These are phyloP conservation scores for Smutsia temminckii DNA, from an alignment of 2,797 vertebrate species.

Conservation along the genomic window DNA sequence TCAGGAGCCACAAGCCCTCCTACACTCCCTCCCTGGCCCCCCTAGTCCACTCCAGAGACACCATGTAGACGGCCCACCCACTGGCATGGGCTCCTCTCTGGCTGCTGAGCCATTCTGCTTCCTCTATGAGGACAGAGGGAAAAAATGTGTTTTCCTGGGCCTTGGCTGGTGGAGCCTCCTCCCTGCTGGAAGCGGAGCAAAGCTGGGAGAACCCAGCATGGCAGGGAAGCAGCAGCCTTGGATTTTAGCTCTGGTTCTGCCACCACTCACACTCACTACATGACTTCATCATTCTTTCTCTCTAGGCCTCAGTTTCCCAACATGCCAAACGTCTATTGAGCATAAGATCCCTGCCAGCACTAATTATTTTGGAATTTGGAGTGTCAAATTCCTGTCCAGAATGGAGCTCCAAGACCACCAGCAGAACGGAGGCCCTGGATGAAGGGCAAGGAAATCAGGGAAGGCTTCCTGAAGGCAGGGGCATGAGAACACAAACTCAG, in stretches of 20 bases:
- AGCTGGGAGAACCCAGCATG: background rate
- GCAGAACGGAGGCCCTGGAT: background rate
- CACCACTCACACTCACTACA: background rate
- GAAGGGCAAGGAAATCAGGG: background rate
- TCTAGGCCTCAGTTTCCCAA: slow-evolving; percentile 32
- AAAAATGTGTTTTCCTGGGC: slow-evolving; percentile 80
- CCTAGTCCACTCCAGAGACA: background rate
- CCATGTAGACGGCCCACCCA: slow-evolving; percentile 61
- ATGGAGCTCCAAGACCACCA: background rate
- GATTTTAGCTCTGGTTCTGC: background rate
- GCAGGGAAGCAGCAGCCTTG: background rate
- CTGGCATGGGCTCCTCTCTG: slow-evolving; percentile 62
- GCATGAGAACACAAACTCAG: background rate
- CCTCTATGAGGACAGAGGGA: slow-evolving; percentile 78
- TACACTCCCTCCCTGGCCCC: background rate
- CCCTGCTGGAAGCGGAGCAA: slow-evolving; percentile 41
- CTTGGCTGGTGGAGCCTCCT: slow-evolving; percentile 64
- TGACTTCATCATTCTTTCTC: background rate
- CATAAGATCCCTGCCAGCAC: background rate
- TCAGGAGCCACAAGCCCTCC: background rate
- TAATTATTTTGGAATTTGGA: background rate
- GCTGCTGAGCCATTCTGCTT: slow-evolving; percentile 52
- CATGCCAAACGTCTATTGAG: background rate
- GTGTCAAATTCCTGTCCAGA: background rate
- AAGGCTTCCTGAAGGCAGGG: slow-evolving; percentile 30